Evolutionary conservation across 2,888 invertebrate genomes (phyloP), one percentile per base, ranked within the genome.

Genomic region (Rotaria macrura): DNA sequence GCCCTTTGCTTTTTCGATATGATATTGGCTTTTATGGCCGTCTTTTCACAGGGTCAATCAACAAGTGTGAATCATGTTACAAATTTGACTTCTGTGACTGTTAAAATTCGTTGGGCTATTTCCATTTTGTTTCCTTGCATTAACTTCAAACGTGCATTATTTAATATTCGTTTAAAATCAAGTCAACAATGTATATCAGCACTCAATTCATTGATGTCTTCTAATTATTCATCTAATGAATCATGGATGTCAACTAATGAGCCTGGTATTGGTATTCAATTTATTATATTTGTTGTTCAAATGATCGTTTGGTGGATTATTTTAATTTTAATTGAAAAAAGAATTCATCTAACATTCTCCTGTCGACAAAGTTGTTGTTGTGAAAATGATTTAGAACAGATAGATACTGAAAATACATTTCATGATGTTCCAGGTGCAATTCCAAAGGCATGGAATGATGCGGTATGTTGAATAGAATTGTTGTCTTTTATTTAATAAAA

Each of bases 121-220:
- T 34, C 79, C n/a, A 49, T 54, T 57, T n/a, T 84, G 10, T 86
- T 86, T 65, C 86, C 86, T 43, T 52, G 74, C 47, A 84, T 86
- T 2, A 86, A 54, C 40, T 65, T 84, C 23, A 86, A 86, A 52
- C 54, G 84, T 23, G 29, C 72, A 79, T 83, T 86, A 38, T 86
- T 84, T 43, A 83, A 86, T 54, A 55, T 86, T 34, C 43, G 84
- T n/a, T 43, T 86, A 9, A 54, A 54, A 55, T 74, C 84, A n/a
- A 86, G 54, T 49, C 54, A 57, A 23, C 54, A 84, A 9, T 86
- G 86, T 55, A 65, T 85, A n/a, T 74, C 84, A n/a, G 52, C 86
- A 20, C 20, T 86, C 10, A 86, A 85, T 40, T 29, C 74, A 43
- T 4, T 79, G 9, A 43, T 79, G 43, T 12, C 25, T 2, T 25